Conservation (phyloP, 2,888 invertebrate genomes). For the Drosophila subquinaria region DNA sequence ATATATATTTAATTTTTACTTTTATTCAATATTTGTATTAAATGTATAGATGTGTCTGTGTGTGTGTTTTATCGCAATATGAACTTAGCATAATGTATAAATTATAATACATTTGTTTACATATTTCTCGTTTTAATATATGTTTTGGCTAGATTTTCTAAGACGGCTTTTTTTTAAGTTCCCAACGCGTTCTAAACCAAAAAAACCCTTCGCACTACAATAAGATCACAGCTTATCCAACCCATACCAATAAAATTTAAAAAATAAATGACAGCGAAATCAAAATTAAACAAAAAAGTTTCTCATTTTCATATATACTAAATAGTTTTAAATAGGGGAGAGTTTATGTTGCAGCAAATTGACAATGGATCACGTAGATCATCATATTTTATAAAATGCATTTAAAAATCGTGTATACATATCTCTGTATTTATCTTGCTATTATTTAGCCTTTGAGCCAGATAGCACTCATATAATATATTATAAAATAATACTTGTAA, state of each 20-base stretch:
- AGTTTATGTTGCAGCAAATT: slow-evolving; percentile 43
- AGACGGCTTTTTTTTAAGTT: slow-evolving; percentile 38
- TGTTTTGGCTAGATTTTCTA: slow-evolving; percentile 33
- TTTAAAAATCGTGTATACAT: slow-evolving; percentile 47
- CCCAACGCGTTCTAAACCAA: slow-evolving; percentile 14
- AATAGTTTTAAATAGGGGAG: not conserved
- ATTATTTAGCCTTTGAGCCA: slow-evolving; percentile 30
- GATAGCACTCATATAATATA: slow-evolving; percentile 10
- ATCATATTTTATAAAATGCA: slow-evolving; percentile 40
- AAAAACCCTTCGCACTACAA: slow-evolving; percentile 31
- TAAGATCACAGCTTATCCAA: slow-evolving; percentile 69
- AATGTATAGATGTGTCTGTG: slow-evolving; percentile 31
- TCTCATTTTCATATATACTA: slow-evolving; percentile 9
- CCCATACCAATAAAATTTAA: slow-evolving; percentile 37
- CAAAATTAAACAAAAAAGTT: slow-evolving; percentile 1
- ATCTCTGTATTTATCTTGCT: slow-evolving; percentile 3
- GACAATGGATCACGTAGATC: slow-evolving; percentile 41
- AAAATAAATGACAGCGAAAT: slow-evolving; percentile 9
- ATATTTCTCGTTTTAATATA: slow-evolving; percentile 18
- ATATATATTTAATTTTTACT: slow-evolving; percentile 48
- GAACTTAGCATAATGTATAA: slow-evolving; percentile 67
- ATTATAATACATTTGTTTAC: slow-evolving; percentile 70
- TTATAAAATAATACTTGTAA: slow-evolving; percentile 66
- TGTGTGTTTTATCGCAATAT: slow-evolving; percentile 27
- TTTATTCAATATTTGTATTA: slow-evolving; percentile 58